phyloP scores from a whole-genome alignment of 2,113 vertebrate species.

The Chloroceryle aenea region DNA sequence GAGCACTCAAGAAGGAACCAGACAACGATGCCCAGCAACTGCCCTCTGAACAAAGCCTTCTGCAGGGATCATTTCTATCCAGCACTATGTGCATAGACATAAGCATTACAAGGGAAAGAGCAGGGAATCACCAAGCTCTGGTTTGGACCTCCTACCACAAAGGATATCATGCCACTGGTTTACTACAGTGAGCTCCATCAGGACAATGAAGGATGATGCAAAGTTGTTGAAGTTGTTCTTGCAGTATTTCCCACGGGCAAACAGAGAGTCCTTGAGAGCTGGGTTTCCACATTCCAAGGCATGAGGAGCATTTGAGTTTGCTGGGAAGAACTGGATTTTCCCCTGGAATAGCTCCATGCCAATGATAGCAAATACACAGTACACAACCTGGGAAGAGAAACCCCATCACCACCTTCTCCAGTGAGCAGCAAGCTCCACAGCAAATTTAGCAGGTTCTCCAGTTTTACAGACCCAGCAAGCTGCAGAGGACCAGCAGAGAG shows the following conservation, averaged over 20 bases:
- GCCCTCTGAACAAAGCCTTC: neutral
- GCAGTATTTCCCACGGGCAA: slow-evolving; percentile 87
- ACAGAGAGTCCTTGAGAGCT: slow-evolving; percentile 78
- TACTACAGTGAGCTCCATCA: slow-evolving; percentile 92
- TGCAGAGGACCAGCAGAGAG: neutral
- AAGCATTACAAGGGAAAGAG: neutral
- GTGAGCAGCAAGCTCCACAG: neutral
- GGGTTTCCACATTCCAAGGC: slow-evolving; percentile 83
- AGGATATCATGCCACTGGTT: slow-evolving; percentile 99
- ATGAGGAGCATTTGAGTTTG: slow-evolving; percentile 19
- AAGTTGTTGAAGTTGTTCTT: slow-evolving; percentile 94
- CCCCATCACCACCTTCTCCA: neutral
- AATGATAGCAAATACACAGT: slow-evolving; percentile 90
- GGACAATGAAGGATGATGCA: slow-evolving; percentile 82
- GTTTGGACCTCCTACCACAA: neutral
- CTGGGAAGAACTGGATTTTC: slow-evolving; percentile 82
- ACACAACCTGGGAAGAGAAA: slow-evolving; percentile 83
- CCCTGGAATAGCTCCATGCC: slow-evolving; percentile 92
- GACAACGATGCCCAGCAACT: accelerated
- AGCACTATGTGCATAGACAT: accelerated
- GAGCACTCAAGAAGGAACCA: neutral
- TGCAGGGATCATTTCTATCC: neutral
- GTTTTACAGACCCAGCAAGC: neutral
- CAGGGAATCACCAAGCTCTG: neutral
- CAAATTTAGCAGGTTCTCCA: neutral